Percentiles rank a stretch among this genome's conserved stretches.
Conservation (phyloP, 1,140 invertebrate genomes). For the Bombyx mori region ASM3026992v2 NC_085126.1:5722001-5722500, state of each 20-base stretch:
- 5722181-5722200: slow-evolving; percentile 34
- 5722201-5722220: slow-evolving; percentile 42
- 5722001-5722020: neutral
- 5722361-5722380: slow-evolving; percentile 52
- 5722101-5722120: neutral
- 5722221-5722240: slow-evolving; percentile 62
- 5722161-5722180: slow-evolving; percentile 29
- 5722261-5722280: slow-evolving; percentile 69
- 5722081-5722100: neutral
- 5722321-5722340: slow-evolving; percentile 40
- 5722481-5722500: slow-evolving; percentile 67
- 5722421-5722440: slow-evolving; percentile 23
- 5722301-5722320: slow-evolving; percentile 41
- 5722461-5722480: slow-evolving; percentile 61
- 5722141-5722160: slow-evolving; percentile 32
- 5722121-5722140: slow-evolving; percentile 15
- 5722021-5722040: neutral
- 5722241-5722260: slow-evolving; percentile 66
- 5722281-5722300: slow-evolving; percentile 53
- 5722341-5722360: slow-evolving; percentile 55
- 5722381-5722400: slow-evolving; percentile 30
- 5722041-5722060: no score
- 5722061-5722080: neutral
- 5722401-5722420: neutral
- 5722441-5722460: slow-evolving; percentile 47